Evolutionary conservation across 2,797 vertebrate species (phyloP).

Genomic region (Hapalemur alaotrensis): DNA sequence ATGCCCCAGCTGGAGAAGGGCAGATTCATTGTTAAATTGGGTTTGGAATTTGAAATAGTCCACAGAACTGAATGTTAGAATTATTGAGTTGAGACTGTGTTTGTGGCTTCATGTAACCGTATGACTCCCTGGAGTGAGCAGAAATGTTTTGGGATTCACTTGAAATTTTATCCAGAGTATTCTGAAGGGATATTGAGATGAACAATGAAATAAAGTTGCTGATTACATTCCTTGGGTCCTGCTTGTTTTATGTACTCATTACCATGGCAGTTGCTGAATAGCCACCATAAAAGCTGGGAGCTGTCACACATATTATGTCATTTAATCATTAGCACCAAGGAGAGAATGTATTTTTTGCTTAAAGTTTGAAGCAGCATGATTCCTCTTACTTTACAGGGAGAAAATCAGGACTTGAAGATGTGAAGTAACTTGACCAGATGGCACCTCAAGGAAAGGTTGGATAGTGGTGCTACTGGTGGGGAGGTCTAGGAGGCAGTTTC

Average conservation of each 20-base stretch:
- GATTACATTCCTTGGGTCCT: neutral
- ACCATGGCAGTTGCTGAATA: neutral
- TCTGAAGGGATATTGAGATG: neutral
- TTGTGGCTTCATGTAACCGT: neutral
- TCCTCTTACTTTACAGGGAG: neutral
- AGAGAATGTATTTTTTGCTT: neutral
- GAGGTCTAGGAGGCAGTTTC: neutral
- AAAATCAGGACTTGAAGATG: neutral
- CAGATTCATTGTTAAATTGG: neutral
- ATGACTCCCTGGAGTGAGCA: neutral
- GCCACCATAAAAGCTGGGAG: neutral
- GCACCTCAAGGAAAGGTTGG: neutral
- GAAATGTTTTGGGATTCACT: slow-evolving; percentile 35
- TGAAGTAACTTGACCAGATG: neutral
- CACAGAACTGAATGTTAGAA: neutral
- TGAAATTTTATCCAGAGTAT: slow-evolving; percentile 7
- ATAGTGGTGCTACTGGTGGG: neutral
- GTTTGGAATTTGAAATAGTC: slow-evolving; percentile 16
- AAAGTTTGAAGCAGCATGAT: neutral
- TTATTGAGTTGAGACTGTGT: neutral
- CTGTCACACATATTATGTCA: neutral
- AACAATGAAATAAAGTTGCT: slow-evolving; percentile 5
- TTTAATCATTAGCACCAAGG: neutral
- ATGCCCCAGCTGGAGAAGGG: neutral
- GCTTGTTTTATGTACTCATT: slow-evolving; percentile 15